phyloP scores from a whole-genome alignment of 2,888 invertebrate genomes.

The Blastobasis lacticolella region DNA sequence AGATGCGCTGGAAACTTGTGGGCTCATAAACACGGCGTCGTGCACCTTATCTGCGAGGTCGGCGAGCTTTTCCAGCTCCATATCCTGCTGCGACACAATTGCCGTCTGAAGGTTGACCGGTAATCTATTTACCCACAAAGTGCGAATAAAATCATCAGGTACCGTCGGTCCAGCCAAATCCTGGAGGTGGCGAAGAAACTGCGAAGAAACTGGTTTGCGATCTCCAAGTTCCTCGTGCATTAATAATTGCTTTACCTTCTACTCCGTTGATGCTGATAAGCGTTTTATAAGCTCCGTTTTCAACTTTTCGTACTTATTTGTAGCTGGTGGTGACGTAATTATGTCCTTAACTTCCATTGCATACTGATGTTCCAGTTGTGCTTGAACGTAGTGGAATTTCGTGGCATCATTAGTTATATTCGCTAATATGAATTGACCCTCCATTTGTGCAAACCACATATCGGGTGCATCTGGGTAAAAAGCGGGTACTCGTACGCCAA shows the following conservation, averaged over 20 bases:
- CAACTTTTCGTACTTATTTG: conserved; percentile 5
- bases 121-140: conserved; percentile 13
- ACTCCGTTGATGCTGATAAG: conserved; percentile 14
- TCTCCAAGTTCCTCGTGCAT: conserved; percentile 11
- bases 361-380: conserved; percentile 2
- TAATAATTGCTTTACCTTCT: conserved; percentile 15
- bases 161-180: conserved; percentile 12
- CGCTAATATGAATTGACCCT: neutral
- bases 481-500: neutral
- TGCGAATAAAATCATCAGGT: conserved; percentile 9
- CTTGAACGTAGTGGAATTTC: conserved; percentile 5
- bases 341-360: conserved; percentile 4
- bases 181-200: conserved; percentile 15
- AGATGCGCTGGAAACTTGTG: neutral
- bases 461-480: neutral
- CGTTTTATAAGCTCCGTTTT: conserved; percentile 6
- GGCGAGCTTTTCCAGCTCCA: neutral
- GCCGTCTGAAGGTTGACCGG: conserved; percentile 8
- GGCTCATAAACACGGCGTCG: conserved; percentile 2
- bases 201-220: conserved; percentile 15
- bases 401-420: conserved; percentile 2
- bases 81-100: neutral
- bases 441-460: neutral
- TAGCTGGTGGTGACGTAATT: neutral
- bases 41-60: neutral